These are phyloP conservation scores for Neomonachus schauinslandi DNA, from an alignment of 2,113 vertebrate species.

Conservation along the genomic window DNA sequence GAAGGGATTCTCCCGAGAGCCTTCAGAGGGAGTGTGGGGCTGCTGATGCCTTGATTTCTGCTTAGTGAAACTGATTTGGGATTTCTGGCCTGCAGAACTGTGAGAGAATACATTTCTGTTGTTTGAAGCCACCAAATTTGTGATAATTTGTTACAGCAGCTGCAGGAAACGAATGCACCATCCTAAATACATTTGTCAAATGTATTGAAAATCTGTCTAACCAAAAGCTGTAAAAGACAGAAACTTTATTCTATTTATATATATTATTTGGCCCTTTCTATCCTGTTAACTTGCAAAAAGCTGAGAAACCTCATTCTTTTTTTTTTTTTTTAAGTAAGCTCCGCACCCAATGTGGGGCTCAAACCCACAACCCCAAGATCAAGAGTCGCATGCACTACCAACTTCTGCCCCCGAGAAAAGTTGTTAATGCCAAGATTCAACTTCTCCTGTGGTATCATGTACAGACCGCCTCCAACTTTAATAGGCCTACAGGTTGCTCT, in stretches of 20 bases:
- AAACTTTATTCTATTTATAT: constrained; percentile 38
- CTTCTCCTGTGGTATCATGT: background rate
- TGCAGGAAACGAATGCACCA: background rate
- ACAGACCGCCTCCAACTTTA: background rate
- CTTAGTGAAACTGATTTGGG: background rate
- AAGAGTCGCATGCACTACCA: background rate
- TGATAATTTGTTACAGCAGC: constrained; percentile 34
- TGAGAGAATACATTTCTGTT: background rate
- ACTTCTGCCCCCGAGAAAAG: background rate
- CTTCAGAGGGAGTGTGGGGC: background rate
- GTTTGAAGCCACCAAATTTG: background rate
- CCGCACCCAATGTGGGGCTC: background rate
- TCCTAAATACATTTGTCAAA: constrained; percentile 32
- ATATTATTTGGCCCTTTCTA: background rate
- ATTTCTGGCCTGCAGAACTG: background rate
- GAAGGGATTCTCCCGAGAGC: background rate
- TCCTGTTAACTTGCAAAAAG: background rate
- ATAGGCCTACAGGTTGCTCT: background rate
- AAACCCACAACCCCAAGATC: background rate
- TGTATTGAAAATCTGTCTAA: constrained; percentile 38
- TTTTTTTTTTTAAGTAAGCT: background rate
- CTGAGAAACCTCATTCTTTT: background rate
- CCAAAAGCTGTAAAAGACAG: background rate
- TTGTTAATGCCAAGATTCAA: background rate
- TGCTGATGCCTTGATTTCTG: background rate